Percentiles rank a stretch among this genome's conserved stretches.
These are phyloP conservation scores for Martes flavigula DNA, from an alignment of 2,797 vertebrate species.

Conservation along the genomic window DNA sequence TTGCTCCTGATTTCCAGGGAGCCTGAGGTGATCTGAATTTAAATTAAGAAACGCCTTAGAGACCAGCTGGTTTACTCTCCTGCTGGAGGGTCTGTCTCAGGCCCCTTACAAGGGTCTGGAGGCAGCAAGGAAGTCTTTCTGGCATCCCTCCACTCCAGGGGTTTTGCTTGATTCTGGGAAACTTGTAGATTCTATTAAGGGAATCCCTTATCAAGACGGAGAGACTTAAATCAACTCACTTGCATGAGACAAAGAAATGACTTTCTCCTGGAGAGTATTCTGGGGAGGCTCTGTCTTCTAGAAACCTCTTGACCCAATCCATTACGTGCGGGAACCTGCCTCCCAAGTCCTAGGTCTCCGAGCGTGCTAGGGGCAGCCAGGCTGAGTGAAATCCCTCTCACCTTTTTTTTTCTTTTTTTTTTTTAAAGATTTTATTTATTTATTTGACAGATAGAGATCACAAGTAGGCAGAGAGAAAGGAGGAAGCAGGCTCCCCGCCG, in stretches of 20 bases:
- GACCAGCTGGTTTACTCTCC: background rate
- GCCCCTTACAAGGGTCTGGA: background rate
- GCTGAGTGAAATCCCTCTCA: background rate
- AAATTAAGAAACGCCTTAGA: background rate
- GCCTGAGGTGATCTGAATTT: background rate
- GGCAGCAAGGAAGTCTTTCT: background rate
- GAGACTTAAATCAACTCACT: background rate
- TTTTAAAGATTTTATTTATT: no score
- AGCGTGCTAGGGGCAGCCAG: background rate
- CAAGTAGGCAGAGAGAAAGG: no score
- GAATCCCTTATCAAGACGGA: background rate
- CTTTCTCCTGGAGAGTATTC: background rate
- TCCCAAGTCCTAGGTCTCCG: background rate
- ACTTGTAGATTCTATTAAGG: background rate
- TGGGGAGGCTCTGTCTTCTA: background rate
- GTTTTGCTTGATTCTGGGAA: conserved; percentile 20
- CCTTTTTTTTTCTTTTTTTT: no score
- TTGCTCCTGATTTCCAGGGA: background rate
- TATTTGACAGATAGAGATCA: no score
- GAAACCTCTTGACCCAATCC: background rate
- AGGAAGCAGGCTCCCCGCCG: no score
- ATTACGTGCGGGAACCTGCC: background rate
- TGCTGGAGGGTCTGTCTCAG: background rate
- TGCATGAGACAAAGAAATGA: background rate
- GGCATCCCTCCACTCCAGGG: background rate